These are phyloP conservation scores for Oncorhynchus nerka DNA, from an alignment of 2,113 vertebrate genomes.

Conservation along the genomic window DNA sequence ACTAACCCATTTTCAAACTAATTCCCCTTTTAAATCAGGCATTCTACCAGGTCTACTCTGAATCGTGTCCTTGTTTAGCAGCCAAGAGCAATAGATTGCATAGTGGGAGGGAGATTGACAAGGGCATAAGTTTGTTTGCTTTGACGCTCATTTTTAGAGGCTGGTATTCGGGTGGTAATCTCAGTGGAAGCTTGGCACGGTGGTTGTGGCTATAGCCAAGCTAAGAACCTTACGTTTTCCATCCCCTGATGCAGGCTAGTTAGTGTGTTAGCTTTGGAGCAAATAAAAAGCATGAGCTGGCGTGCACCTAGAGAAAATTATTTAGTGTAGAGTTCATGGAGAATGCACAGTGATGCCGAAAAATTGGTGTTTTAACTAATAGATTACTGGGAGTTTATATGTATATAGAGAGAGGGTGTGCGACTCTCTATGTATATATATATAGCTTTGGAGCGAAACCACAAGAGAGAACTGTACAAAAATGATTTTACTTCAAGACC, in stretches of 20 bases:
- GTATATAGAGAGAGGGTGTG: too few species aligned
- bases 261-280: conserved; percentile 19
- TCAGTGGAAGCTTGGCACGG: conserved; percentile 2
- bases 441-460: conserved; percentile 11
- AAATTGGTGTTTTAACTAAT: too few species aligned
- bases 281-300: not conserved
- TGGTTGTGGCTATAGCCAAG: conserved; percentile 17
- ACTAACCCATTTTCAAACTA: conserved; percentile 3
- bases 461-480: not conserved
- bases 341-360: too few species aligned
- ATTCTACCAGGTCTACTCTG: conserved; percentile 5
- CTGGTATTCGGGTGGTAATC: not conserved
- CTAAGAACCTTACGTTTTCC: not conserved
- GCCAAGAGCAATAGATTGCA: conserved; percentile 35
- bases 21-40: conserved; percentile 9
- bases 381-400: too few species aligned
- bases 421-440: too few species aligned
- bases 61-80: conserved; percentile 34
- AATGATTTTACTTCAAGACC: not conserved
- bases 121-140: conserved; percentile 26
- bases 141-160: conserved; percentile 27
- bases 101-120: not conserved
- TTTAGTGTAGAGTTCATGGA: too few species aligned
- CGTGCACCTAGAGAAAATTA: too few species aligned
- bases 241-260: not conserved